phyloP scores from a whole-genome alignment of 2,888 invertebrate species.

The Sipha maydis region DNA sequence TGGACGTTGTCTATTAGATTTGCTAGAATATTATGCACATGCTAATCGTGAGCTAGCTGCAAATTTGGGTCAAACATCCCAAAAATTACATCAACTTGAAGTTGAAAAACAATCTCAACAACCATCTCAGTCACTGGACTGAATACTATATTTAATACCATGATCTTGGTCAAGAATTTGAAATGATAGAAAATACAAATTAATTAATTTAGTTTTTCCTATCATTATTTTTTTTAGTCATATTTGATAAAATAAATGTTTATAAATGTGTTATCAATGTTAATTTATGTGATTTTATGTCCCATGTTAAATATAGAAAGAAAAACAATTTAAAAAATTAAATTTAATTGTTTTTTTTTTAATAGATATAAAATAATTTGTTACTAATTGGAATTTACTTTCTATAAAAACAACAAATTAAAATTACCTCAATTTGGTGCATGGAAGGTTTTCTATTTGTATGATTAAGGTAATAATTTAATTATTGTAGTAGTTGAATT shows the following conservation, averaged over 20 bases:
- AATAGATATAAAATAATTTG: too few relatives aligned
- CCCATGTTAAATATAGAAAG: not conserved
- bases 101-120: conserved; percentile 21
- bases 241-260: not conserved
- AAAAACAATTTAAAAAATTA: not conserved
- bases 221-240: not conserved
- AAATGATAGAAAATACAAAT: not conserved
- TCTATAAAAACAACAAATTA: too few relatives aligned
- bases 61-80: conserved; percentile 16
- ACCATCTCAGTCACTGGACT: not conserved
- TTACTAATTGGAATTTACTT: too few relatives aligned
- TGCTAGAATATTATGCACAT: conserved; percentile 48
- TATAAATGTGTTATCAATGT: not conserved
- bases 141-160: not conserved
- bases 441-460: too few relatives aligned
- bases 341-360: not conserved
- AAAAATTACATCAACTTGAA: conserved; percentile 42
- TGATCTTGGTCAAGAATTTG: not conserved
- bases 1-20: conserved; percentile 43
- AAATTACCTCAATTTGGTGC: too few relatives aligned
- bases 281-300: too few relatives aligned
- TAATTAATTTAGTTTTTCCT: not conserved
- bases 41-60: conserved; percentile 31
- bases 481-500: too few relatives aligned
- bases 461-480: too few relatives aligned